phyloP scores from a whole-genome alignment of 1,140 invertebrate species.

The Lethrus apterus region DNA sequence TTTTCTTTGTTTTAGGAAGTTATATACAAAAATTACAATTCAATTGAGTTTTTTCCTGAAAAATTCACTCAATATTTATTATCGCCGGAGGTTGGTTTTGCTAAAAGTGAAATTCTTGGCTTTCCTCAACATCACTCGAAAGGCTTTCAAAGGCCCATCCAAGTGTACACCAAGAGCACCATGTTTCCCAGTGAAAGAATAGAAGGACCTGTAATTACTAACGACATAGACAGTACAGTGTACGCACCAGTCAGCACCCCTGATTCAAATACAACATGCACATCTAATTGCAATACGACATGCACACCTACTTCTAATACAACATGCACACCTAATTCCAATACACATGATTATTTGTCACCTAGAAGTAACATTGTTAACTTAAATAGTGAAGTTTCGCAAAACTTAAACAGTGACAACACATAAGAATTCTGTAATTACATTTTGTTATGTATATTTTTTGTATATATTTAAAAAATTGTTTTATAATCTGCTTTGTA shows the following conservation, averaged over 20 bases:
- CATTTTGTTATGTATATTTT: too few relatives aligned
- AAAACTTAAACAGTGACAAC: too few relatives aligned
- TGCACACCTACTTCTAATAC: too few relatives aligned
- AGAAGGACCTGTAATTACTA: constrained; percentile 31
- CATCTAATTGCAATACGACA: too few relatives aligned
- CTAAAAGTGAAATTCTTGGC: constrained; percentile 75
- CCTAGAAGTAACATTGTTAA: too few relatives aligned
- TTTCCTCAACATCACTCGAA: constrained; percentile 77
- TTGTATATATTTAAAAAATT: too few relatives aligned
- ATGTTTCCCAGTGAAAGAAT: constrained; percentile 45
- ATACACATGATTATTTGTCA: too few relatives aligned
- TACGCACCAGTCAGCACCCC: constrained; percentile 13
- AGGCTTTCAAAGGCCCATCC: constrained; percentile 83
- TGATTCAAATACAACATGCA: too few relatives aligned
- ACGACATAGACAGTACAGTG: constrained; percentile 7
- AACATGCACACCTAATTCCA: too few relatives aligned
- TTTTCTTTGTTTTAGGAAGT: constrained; percentile 59
- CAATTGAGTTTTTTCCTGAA: constrained; percentile 79
- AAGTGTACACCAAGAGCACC: constrained; percentile 72
- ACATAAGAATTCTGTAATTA: too few relatives aligned
- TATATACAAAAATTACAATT: constrained; percentile 79
- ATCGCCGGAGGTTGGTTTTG: constrained; percentile 85
- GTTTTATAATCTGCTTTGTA: too few relatives aligned
- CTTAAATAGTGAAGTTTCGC: too few relatives aligned
- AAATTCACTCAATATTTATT: constrained; percentile 86